These are phyloP conservation scores for Artemia sinica DNA, from an alignment of 2,888 invertebrate species.

Conservation along the genomic window DNA sequence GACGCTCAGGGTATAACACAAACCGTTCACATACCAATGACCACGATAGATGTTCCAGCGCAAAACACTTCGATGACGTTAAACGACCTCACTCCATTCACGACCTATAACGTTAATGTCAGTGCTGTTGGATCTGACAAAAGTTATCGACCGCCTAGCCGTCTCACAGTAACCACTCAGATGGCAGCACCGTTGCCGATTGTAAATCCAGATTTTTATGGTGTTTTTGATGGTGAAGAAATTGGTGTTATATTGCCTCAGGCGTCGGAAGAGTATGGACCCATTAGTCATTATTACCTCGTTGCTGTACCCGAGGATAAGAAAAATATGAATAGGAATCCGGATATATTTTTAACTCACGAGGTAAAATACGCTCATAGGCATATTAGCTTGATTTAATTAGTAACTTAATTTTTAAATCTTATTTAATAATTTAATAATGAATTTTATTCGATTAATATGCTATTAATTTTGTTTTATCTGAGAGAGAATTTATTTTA, in stretches of 20 bases:
- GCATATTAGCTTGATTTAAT: too few relatives aligned
- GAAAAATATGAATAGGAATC: conserved; percentile 53
- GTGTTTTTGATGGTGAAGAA: conserved; percentile 65
- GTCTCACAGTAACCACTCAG: conserved; percentile 82
- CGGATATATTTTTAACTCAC: conserved; percentile 73
- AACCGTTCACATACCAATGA: conserved; percentile 53
- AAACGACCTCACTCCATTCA: conserved; percentile 75
- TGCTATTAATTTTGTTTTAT: too few relatives aligned
- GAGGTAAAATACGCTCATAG: conserved; percentile 36
- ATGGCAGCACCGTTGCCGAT: conserved; percentile 94
- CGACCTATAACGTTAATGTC: conserved; percentile 82
- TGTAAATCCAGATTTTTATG: conserved; percentile 86
- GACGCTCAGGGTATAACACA: conserved; percentile 85
- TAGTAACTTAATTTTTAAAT: too few relatives aligned
- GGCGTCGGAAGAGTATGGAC: conserved; percentile 94
- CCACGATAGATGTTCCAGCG: conserved; percentile 51
- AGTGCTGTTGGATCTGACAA: conserved; percentile 66
- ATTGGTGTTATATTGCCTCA: conserved; percentile 74
- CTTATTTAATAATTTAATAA: too few relatives aligned
- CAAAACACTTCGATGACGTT: conserved; percentile 55
- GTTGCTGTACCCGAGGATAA: conserved; percentile 86
- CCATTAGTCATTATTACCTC: conserved; percentile 88
- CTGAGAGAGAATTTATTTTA: too few relatives aligned
- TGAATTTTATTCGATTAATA: too few relatives aligned
- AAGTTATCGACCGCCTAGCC: conserved; percentile 67